Evolutionary conservation across 2,797 vertebrate genomes (phyloP).

Genomic region (Pelochelys cantorii): DNA sequence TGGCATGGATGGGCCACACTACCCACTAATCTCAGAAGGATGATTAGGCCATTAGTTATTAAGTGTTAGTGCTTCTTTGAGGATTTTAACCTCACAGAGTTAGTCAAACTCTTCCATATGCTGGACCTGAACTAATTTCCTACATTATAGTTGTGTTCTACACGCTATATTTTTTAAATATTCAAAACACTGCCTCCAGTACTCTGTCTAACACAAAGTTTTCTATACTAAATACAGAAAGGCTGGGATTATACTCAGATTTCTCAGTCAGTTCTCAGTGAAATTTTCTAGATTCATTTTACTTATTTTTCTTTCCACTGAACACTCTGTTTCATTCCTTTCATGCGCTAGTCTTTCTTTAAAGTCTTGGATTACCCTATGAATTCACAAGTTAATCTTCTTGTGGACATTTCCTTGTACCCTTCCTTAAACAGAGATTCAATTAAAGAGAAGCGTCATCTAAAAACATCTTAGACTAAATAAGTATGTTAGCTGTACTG

Average conservation of each 20-base stretch:
- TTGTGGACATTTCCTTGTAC: conserved; percentile 32
- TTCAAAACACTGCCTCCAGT: conserved; percentile 5
- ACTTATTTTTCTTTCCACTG: conserved; percentile 18
- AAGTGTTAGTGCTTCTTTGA: accelerated
- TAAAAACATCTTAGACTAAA: not conserved
- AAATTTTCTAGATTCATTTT: conserved; percentile 31
- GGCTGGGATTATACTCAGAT: not conserved
- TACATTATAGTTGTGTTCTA: not conserved
- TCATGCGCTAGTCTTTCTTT: conserved; percentile 28
- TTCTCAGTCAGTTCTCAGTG: conserved; percentile 22
- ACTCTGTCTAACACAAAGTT: conserved; percentile 19
- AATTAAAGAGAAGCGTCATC: not conserved
- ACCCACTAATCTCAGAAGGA: not conserved
- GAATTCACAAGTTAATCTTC: conserved; percentile 21
- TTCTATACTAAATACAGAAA: conserved; percentile 36
- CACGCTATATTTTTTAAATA: conserved; percentile 44
- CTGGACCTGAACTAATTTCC: conserved; percentile 15
- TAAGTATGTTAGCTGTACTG: not conserved
- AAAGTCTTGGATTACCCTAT: conserved; percentile 27
- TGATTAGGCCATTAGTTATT: not conserved
- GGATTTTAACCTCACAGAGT: not conserved
- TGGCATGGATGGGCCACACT: accelerated
- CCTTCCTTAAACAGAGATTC: conserved; percentile 34
- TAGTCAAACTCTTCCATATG: not conserved
- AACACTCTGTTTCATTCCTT: conserved; percentile 27